Base-by-base conservation (phyloP, 2,888 invertebrate species). In the Heliothis peltigera region DNA sequence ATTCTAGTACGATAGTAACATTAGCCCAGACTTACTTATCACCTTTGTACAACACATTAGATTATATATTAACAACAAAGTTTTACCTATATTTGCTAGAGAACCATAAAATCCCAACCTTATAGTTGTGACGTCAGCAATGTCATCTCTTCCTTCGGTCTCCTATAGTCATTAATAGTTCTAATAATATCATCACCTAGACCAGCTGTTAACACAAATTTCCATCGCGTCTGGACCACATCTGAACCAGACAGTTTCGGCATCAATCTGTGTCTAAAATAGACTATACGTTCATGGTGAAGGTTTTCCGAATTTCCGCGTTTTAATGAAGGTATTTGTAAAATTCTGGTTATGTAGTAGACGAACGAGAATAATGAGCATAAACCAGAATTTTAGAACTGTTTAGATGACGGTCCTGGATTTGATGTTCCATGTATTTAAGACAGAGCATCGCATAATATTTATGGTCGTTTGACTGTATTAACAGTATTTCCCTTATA, bases 81-180 rank as follows among this genome's bases (percentile, higher is more conserved):
- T 25, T 12, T n/a, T 0, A 21, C 8, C 32, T 48, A 42, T 21
- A 32, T 17, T 17, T 4, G 21, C 7, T 10, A 15, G 7, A 49
- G 17, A 19, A 51, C 48, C 48, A 51, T 32, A 32, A 39, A 46
- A 22, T 46, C 62, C 12, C 55, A 46, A 52, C 21, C 18, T 47
- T 39, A n/a, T 18, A 17, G 7, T 6, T 46, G 28, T 53, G 44
- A 70, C 48, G 28, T 22, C n/a, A 53, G 10, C 35, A 56, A 12
- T 18, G 8, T 21, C 44, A 22, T 54, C 43, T 46, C 28, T 55
- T 64, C 58, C 59, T 56, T 18, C 49, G 58, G 65, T 59, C 55
- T 42, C 58, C 65, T 65, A 65, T 70, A 59, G 59, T 47, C 52
- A 65, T 59, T 65, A 65, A 71, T 70, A 65, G 55, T 65, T 52